A percentile compares a stretch with the other conserved stretches of the same genome.
phyloP scores from a whole-genome alignment of 2,888 invertebrate genomes.

The Pediacus dermestoides region DNA sequence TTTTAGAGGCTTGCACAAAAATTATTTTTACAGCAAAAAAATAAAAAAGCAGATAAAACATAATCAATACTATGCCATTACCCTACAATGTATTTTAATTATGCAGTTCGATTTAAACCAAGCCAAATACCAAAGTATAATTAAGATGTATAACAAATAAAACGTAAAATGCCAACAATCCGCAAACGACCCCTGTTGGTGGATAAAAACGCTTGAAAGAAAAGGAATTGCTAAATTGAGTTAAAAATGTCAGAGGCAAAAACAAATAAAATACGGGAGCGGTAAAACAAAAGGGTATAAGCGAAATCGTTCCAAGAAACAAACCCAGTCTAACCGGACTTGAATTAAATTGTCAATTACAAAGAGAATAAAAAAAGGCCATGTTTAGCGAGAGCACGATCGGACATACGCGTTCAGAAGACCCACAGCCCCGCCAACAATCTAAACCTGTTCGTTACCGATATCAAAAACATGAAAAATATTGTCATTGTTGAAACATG shows the following conservation, averaged over 20 bases:
- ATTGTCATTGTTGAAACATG: slow-evolving; percentile 13
- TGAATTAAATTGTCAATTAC: slow-evolving; percentile 48
- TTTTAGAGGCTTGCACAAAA: too few relatives aligned
- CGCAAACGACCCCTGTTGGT: slow-evolving; percentile 3
- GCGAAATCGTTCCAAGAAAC: slow-evolving; percentile 42
- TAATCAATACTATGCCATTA: too few relatives aligned
- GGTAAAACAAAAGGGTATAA: slow-evolving; percentile 38
- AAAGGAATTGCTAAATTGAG: too few relatives aligned
- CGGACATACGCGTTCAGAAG: too few relatives aligned
- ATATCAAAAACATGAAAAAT: slow-evolving; percentile 16
- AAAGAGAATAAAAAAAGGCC: slow-evolving; percentile 31
- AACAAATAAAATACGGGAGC: slow-evolving; percentile 36
- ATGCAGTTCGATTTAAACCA: not conserved
- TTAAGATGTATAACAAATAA: slow-evolving; percentile 1
- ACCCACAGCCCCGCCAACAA: too few relatives aligned
- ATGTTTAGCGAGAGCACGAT: slow-evolving; percentile 23
- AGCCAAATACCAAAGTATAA: not conserved
- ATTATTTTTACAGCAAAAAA: too few relatives aligned
- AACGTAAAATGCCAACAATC: slow-evolving; percentile 1
- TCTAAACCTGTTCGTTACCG: slow-evolving; percentile 17
- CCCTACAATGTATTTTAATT: too few relatives aligned
- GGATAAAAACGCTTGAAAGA: too few relatives aligned
- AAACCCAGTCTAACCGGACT: slow-evolving; percentile 34
- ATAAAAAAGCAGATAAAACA: too few relatives aligned
- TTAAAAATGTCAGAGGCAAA: too few relatives aligned